Percentiles rank a stretch among this genome's conserved stretches.
Evolutionary conservation across 2,888 invertebrate species (phyloP).

Genomic region (Cataglyphis livida): DNA sequence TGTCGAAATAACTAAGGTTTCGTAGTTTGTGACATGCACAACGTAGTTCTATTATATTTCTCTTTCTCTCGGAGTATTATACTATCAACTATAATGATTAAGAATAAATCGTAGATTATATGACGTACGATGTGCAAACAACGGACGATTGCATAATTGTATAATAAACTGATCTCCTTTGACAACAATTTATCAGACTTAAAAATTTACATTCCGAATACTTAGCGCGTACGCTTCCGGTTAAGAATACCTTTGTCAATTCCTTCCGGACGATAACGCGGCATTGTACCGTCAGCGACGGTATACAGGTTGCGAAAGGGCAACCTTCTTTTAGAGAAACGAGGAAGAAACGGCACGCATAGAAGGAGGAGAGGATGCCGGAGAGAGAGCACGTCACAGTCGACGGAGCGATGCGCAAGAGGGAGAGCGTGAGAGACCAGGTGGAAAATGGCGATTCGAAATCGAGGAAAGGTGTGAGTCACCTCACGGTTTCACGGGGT

Average conservation of each 20-base stretch:
- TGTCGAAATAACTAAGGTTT: neutral
- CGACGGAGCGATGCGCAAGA: constrained; percentile 75
- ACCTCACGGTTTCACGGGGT: constrained; percentile 72
- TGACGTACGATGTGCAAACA: neutral
- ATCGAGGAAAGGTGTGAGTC: constrained; percentile 77
- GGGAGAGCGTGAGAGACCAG: constrained; percentile 76
- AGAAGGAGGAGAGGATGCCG: constrained; percentile 48
- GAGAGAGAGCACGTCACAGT: constrained; percentile 75
- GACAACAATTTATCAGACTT: neutral
- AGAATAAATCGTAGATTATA: constrained; percentile 30
- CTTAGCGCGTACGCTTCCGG: constrained; percentile 4
- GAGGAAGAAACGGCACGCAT: constrained; percentile 19
- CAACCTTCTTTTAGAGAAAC: constrained; percentile 35
- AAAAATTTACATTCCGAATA: constrained; percentile 5
- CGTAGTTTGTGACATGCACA: neutral
- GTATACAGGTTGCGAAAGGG: constrained; percentile 35
- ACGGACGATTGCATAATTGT: neutral
- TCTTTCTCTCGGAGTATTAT: constrained; percentile 9
- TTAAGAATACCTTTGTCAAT: neutral
- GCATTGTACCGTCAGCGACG: neutral
- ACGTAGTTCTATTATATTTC: neutral
- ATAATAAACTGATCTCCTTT: constrained; percentile 8
- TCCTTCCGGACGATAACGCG: constrained; percentile 1
- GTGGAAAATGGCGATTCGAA: constrained; percentile 76
- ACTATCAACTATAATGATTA: constrained; percentile 12